Evolutionary conservation across 1,140 invertebrate genomes (phyloP), one percentile per base, ranked within the genome.

Genomic region (Lamellibrachia luymesi): DNA sequence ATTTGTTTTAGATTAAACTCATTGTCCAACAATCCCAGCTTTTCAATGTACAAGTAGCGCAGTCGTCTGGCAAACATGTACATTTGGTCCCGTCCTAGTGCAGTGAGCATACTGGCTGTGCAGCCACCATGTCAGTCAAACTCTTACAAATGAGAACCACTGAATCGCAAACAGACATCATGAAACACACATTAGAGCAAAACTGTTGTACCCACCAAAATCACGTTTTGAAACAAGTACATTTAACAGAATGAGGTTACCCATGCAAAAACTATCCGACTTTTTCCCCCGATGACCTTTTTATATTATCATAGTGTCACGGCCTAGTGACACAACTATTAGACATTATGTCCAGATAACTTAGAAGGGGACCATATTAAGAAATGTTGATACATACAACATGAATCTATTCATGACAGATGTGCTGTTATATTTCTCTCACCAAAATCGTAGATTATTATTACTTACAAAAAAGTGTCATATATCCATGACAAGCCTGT

Each of bases 1-100:
- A 93, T 51, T 51, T 91, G 49, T 51, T 93, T 51, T 49, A 90
- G 93, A 93, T n/a, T 50, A 50, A 93, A 93, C 27, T 93, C 38
- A 25, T 90, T n/a, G 52, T 49, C 49, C 25, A 93, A 50, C 25
- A 93, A 93, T n/a, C 92, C 5, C 49, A 25, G 27, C 38, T 64
- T 52, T 52, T 92, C n/a, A 17, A 50, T 51, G 51, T 93, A 93
- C 91, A 50, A 27, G 4, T 17, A n/a, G 5, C n/a, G 50, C 51
- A 93, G 90, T 52, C 49, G 90, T 90, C 10, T 90, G 27, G 90
- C 93, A 49, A 93, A 27, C 89, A 91, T 27, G 89, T 92, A 93
- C 93, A 64, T 64, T 90, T 93, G 93, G 25, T 93, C 93, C 13
- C 56, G 50, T 38, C 93, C 93, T 51, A 91, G 17, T 2, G 49